Evolutionary conservation across 2,113 vertebrate species (phyloP).

Genomic region (Theristicus caerulescens): DNA sequence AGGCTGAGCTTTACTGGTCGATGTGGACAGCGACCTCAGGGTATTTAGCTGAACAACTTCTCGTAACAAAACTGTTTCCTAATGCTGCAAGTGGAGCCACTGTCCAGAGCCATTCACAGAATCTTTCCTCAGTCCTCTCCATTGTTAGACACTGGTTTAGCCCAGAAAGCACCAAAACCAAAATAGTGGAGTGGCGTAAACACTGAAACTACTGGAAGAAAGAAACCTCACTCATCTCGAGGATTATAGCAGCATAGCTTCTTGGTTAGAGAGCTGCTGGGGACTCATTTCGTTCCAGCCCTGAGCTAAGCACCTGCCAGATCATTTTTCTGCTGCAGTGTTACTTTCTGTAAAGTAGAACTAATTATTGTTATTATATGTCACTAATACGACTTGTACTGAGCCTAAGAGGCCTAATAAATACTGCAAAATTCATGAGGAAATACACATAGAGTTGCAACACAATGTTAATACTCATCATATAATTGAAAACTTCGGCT

Average conservation of each 20-base stretch:
- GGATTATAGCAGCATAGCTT: background rate
- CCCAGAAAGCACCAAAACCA: background rate
- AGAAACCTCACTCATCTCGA: background rate
- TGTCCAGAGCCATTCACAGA: background rate
- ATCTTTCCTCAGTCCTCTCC: background rate
- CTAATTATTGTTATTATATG: background rate
- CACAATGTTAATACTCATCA: background rate
- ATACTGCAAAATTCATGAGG: background rate
- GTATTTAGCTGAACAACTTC: background rate
- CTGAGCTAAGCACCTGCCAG: background rate
- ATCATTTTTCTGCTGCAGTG: background rate
- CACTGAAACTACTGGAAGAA: background rate
- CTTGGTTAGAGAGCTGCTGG: background rate
- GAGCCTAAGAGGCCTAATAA: background rate
- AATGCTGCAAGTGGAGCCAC: accelerated
- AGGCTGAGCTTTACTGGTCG: background rate
- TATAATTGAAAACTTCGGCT: background rate
- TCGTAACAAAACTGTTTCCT: background rate
- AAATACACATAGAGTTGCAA: background rate
- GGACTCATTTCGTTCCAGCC: background rate
- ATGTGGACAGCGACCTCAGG: background rate
- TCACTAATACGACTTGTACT: background rate
- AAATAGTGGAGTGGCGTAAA: background rate
- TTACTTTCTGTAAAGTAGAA: background rate
- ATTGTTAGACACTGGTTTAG: background rate